Conservation (phyloP, 2,113 vertebrate species). For the Tinamus guttatus region DNA sequence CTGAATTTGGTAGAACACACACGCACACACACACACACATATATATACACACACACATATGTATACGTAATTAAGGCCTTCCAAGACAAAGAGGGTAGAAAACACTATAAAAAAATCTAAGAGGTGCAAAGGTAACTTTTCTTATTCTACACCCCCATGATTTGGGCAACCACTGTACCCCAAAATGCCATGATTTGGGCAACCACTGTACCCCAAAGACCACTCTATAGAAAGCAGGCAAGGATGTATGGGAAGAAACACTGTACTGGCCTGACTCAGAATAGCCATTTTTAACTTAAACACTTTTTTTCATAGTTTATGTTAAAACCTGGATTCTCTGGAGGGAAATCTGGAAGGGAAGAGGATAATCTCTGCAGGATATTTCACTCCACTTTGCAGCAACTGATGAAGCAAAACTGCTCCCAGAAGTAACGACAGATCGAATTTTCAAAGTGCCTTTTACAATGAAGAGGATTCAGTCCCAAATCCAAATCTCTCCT, state of each 20-base stretch:
- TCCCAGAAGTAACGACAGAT: neutral
- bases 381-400: neutral
- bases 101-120: neutral
- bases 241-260: neutral
- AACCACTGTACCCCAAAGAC: too few species aligned
- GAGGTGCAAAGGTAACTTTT: neutral
- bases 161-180: too few species aligned
- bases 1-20: neutral
- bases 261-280: neutral
- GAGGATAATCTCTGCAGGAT: neutral
- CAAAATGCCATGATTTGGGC: neutral
- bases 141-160: neutral
- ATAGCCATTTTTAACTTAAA: neutral
- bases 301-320: neutral
- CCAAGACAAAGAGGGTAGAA: neutral
- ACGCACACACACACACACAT: neutral
- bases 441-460: neutral
- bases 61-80: neutral
- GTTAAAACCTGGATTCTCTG: neutral
- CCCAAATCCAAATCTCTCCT: neutral
- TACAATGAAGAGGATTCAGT: neutral
- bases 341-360: neutral
- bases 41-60: too few species aligned
- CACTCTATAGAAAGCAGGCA: neutral
- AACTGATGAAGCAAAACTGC: neutral